Evolutionary conservation across 2,113 vertebrate genomes (phyloP), one percentile per base, ranked within the genome.

Genomic region (Perccottus glenii): DNA sequence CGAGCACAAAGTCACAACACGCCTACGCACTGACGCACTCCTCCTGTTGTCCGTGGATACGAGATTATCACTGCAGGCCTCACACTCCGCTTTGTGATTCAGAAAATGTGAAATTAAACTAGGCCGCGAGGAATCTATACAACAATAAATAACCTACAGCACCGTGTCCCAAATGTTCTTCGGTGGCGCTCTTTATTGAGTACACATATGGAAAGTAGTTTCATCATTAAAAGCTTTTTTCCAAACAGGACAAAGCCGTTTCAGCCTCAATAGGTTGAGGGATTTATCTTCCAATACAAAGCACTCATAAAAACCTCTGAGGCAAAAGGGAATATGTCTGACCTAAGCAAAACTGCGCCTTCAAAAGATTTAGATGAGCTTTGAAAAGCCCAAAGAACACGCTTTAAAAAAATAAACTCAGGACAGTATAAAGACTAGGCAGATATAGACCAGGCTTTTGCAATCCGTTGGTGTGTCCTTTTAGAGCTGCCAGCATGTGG

Each of bases 201-300:
- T 32, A 50, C 48, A 64, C 64, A 56, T 27, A 71, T 33, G 15
- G 57, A 80, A 72, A 70, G 51, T 42, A 68, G 60, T 75, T 81
- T 65, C 35, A 48, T 74, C 73, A 63, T 73, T 75, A 66, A 81
- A 64, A 66, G 65, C 63, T 47, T 12, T 67, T 73, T 71, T 38
- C 60, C 50, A 46, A 44, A 2, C 50, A 67, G 68, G 50, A 81
- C 72, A 77, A 80, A 79, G 73, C 64, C 11, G 53, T 63, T 67
- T 68, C 67, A 64, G 64, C 75, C 44, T 75, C 64, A 65, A 1
- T 75, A 51, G 77, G 64, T 49, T 63, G 67, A 73, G 6, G 56
- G 73, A 75, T 73, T 81, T 85, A 71, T 77, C 67, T 71, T 48
- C 55, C 58, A 81, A 76, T 56, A 79, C 77, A 84, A 74, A 67